Conservation (phyloP, 2,113 vertebrate genomes). For the Geococcyx californianus region DNA sequence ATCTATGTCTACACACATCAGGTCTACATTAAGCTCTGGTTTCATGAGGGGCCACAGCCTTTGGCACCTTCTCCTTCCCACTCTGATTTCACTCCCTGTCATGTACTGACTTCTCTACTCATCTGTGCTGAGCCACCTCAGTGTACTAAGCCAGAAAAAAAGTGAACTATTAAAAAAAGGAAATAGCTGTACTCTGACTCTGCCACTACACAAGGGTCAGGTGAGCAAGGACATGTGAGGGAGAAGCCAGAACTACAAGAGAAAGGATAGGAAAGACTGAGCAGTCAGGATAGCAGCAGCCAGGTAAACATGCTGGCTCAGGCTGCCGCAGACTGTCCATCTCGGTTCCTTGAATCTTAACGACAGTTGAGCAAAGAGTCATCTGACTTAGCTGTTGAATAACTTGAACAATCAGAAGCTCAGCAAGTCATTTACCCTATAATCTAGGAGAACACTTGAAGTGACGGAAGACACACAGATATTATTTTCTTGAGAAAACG, state of each 20-base stretch:
- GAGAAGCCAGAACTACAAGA: neutral
- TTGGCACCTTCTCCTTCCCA: neutral
- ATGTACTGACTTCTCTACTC: neutral
- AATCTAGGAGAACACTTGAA: neutral
- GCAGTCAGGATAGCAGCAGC: neutral
- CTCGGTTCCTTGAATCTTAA: neutral
- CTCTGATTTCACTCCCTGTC: neutral
- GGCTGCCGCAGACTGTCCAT: neutral
- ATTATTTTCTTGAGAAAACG: neutral
- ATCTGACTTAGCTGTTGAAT: neutral
- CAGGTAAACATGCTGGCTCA: neutral
- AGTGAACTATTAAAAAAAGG: neutral
- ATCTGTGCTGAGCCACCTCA: neutral
- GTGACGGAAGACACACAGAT: neutral
- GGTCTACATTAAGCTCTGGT: neutral
- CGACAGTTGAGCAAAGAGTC: neutral
- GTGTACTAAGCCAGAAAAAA: neutral
- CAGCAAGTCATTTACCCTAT: neutral
- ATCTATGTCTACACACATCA: neutral
- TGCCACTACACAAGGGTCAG: neutral
- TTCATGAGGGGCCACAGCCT: neutral
- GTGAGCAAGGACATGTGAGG: neutral
- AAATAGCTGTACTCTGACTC: neutral
- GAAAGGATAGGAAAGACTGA: neutral
- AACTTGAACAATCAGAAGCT: neutral